Conservation (phyloP, 1,140 invertebrate genomes). For the Gonioctena quinquepunctata region DNA sequence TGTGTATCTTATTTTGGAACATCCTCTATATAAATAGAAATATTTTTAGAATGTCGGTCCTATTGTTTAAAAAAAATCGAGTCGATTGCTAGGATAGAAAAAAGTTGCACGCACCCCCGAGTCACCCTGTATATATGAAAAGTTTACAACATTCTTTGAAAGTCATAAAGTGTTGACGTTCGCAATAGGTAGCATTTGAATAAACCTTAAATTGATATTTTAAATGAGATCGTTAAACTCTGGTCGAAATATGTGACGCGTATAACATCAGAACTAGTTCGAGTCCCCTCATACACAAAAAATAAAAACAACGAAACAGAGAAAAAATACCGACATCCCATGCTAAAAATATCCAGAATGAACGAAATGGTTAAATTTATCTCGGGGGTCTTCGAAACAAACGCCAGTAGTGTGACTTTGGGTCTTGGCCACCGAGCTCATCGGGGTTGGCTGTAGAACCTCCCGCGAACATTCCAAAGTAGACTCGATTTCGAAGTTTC, state of each 20-base stretch:
- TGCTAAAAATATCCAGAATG: conserved; percentile 45
- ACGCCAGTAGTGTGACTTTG: conserved; percentile 17
- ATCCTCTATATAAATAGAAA: too few species aligned
- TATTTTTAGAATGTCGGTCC: too few species aligned
- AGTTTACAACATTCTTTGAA: too few species aligned
- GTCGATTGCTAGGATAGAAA: too few species aligned
- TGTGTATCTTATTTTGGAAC: too few species aligned
- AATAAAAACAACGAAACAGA: conserved; percentile 29
- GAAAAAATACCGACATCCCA: conserved; percentile 47
- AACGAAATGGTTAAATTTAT: conserved; percentile 45
- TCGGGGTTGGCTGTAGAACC: background rate
- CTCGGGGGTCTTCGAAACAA: conserved; percentile 29
- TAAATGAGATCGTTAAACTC: too few species aligned
- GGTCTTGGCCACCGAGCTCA: conserved; percentile 13
- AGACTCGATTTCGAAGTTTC: background rate
- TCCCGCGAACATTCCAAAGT: conserved; percentile 1
- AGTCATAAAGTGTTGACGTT: too few species aligned
- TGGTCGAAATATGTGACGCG: background rate
- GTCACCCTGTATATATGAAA: too few species aligned
- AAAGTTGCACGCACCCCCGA: too few species aligned
- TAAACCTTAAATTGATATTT: too few species aligned
- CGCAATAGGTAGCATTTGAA: too few species aligned
- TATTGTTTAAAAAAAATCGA: too few species aligned
- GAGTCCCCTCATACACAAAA: conserved; percentile 5
- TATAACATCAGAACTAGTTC: background rate